A percentile compares a stretch with the other conserved stretches of the same genome.
These are phyloP conservation scores for Gorsachius goisagi DNA, from an alignment of 2,113 vertebrate species.

Conservation along the genomic window DNA sequence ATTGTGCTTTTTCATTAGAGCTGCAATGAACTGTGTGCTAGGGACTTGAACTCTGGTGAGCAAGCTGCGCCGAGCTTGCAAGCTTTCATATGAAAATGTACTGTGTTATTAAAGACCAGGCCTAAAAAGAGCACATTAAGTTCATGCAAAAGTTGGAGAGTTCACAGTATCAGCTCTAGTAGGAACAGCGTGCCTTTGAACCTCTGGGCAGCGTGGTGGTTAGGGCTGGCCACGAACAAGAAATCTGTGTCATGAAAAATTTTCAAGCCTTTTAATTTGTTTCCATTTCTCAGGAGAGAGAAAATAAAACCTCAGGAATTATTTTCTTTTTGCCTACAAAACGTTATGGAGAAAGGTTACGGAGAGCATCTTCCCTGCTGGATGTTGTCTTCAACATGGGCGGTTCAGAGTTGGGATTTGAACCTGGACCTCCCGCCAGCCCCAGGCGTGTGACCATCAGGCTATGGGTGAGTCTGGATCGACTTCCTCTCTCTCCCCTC, in stretches of 20 bases:
- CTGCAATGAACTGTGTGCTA: slow-evolving; percentile 43
- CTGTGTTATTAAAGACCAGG: background rate
- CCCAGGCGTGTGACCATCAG: rapidly evolving
- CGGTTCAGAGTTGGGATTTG: background rate
- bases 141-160: background rate
- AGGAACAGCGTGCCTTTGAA: background rate
- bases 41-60: slow-evolving; percentile 47
- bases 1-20: slow-evolving; percentile 45
- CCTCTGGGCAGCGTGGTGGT: background rate
- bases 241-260: background rate
- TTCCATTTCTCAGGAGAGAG: background rate
- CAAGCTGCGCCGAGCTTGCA: background rate
- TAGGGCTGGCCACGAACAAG: background rate
- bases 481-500: background rate
- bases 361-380: background rate
- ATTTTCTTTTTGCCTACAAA: background rate
- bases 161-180: background rate
- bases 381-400: background rate
- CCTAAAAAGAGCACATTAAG: background rate
- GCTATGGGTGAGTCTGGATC: background rate
- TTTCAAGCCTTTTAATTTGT: background rate
- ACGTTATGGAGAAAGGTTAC: background rate
- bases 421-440: background rate
- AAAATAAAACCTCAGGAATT: background rate
- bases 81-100: background rate